Evolutionary conservation across 2,888 invertebrate species (phyloP), one percentile per base, ranked within the genome.

Genomic region (Spisula solida): DNA sequence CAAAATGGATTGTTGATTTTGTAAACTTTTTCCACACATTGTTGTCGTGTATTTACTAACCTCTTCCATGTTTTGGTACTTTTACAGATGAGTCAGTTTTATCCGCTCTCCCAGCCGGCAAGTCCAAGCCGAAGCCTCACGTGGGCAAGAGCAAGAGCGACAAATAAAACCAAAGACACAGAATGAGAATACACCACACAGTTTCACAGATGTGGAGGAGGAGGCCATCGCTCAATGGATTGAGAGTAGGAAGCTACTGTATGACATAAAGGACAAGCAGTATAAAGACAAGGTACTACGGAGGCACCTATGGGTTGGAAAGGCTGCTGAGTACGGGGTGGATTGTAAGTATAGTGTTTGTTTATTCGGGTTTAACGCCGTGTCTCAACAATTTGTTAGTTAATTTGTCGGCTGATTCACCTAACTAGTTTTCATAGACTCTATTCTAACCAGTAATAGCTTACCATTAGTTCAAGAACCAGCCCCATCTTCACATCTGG

Each of bases 251-350:
- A 84, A 81, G 55, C 66, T 88, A 25, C 85, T 88, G 70, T 85
- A 88, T 75, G 88, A 88, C 81, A 85, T 85, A 66, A 81, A 88
- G 56, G 84, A 88, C 85, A 88, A 75, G 75, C 81, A 85, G 79
- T 87, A 87, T 51, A 87, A 87, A 81, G 79, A 87, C 81, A 88
- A 87, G 66, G 80, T 51, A 60, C 83, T 87, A 80, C 83, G 83
- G 66, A 87, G 87, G 51, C 87, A 87, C 16, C 80, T 87, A 66
- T 83, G 83, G 83, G 87, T n/a, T n/a, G n/a, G n/a, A n/a, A n/a
- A n/a, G n/a, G n/a, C n/a, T n/a, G n/a, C n/a, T n/a, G n/a, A n/a
- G n/a, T n/a, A n/a, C n/a, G n/a, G n/a, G 79, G 66, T 87, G 8
- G 48, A 66, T 80, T 84, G 79, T 55, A 87, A 84, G 87, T 87